Conservation (phyloP, 2,888 invertebrate genomes). For the Macroteleia sp. region DNA sequence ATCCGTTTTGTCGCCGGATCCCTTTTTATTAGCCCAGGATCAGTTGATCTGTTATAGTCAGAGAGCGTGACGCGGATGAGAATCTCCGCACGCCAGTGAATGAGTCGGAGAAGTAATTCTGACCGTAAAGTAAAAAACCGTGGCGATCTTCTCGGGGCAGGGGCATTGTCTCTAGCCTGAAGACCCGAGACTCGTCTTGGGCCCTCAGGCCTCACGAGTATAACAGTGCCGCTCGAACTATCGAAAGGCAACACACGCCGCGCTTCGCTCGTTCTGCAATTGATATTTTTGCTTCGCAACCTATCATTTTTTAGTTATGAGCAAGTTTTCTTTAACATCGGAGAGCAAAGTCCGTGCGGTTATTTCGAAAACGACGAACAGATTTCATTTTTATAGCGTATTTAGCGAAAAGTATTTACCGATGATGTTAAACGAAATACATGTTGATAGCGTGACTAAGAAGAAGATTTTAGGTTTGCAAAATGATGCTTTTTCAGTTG, state of each 20-base stretch:
- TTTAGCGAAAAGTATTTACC: no score
- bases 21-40: conserved; percentile 14
- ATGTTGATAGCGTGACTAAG: no score
- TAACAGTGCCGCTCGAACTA: conserved; percentile 70
- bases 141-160: conserved; percentile 69
- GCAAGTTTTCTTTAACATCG: no score
- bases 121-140: conserved; percentile 66
- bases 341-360: no score
- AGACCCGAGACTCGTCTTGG: conserved; percentile 60
- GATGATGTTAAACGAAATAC: no score
- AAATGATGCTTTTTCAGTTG: no score
- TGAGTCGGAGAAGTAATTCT: conserved; percentile 68
- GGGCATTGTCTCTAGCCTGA: conserved; percentile 71
- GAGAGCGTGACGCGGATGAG: conserved; percentile 73
- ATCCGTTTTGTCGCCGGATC: no score
- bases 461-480: no score
- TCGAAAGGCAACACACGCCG: conserved; percentile 67
- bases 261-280: no score
- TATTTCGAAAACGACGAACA: no score
- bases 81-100: conserved; percentile 71
- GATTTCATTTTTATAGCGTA: no score
- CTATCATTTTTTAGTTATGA: no score
- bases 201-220: conserved; percentile 62
- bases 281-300: conserved; percentile 12
- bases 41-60: conserved; percentile 50